A percentile compares a stretch with the other conserved stretches of the same genome.
Evolutionary conservation across 2,888 invertebrate genomes (phyloP).

Genomic region (Melipona bicolor): DNA sequence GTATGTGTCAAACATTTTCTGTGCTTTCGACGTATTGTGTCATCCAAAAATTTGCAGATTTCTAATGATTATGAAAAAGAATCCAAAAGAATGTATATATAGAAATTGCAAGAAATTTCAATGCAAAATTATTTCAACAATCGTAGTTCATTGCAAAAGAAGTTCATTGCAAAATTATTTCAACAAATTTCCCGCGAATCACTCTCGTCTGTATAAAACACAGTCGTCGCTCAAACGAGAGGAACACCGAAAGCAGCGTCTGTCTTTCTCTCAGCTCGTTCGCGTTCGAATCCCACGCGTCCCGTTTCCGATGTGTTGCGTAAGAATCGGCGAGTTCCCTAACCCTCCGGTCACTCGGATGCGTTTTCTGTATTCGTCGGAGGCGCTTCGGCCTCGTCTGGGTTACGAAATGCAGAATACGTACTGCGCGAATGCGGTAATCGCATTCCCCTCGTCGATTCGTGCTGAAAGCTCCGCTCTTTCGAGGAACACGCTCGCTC

Average conservation of each 20-base stretch:
- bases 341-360: slow-evolving; percentile 64
- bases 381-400: slow-evolving; percentile 69
- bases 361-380: slow-evolving; percentile 69
- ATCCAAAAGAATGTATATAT: no score
- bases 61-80: no score
- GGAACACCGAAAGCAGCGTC: not conserved
- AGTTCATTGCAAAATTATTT: no score
- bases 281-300: slow-evolving; percentile 55
- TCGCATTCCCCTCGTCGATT: slow-evolving; percentile 67
- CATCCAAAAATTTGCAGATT: no score
- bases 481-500: slow-evolving; percentile 50
- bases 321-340: slow-evolving; percentile 59
- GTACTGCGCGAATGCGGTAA: slow-evolving; percentile 71
- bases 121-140: no score
- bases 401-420: slow-evolving; percentile 71
- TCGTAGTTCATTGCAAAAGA: no score
- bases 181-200: no score
- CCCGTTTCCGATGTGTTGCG: slow-evolving; percentile 66
- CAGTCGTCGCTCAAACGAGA: not conserved
- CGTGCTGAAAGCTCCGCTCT: slow-evolving; percentile 54
- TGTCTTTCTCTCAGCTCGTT: slow-evolving; percentile 7
- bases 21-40: no score
- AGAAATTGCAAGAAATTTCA: no score
- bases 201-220: no score
- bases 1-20: no score